Conservation (phyloP, 2,113 vertebrate genomes). For the Eurypyga helias region DNA sequence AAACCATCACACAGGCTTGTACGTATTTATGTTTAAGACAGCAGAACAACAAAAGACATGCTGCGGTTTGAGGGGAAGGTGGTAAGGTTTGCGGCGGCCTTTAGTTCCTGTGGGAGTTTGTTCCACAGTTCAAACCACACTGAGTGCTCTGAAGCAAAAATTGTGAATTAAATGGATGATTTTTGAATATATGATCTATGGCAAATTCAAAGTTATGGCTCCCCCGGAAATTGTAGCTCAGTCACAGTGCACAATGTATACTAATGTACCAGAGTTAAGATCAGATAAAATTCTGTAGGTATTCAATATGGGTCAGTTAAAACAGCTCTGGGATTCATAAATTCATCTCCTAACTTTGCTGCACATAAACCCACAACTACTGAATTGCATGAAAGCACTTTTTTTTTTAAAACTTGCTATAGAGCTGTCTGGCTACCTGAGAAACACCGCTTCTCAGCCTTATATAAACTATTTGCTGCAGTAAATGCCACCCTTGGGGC, state of each 20-base stretch:
- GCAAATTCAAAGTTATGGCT: conserved; percentile 49
- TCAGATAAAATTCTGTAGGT: conserved; percentile 27
- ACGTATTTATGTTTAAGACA: background rate
- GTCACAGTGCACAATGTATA: conserved; percentile 36
- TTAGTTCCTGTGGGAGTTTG: conserved; percentile 51
- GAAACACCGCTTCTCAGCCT: background rate
- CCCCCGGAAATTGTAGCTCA: conserved; percentile 38
- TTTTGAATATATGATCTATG: conserved; percentile 58
- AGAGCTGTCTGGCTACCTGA: background rate
- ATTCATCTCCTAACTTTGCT: conserved; percentile 45
- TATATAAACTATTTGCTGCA: background rate
- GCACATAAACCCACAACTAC: conserved; percentile 46
- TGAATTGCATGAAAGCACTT: background rate
- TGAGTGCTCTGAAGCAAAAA: conserved; percentile 48
- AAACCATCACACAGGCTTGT: background rate
- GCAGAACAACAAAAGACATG: conserved; percentile 4
- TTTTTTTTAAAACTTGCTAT: background rate
- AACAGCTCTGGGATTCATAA: conserved; percentile 62
- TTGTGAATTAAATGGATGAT: conserved; percentile 44
- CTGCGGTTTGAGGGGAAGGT: background rate
- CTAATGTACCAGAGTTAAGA: conserved; percentile 32
- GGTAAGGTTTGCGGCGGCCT: background rate
- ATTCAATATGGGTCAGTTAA: conserved; percentile 35
- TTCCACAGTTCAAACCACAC: conserved; percentile 42
- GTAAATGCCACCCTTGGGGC: background rate